Base-by-base conservation (phyloP, 2,113 vertebrate genomes). In the Pao palembangensis region DNA sequence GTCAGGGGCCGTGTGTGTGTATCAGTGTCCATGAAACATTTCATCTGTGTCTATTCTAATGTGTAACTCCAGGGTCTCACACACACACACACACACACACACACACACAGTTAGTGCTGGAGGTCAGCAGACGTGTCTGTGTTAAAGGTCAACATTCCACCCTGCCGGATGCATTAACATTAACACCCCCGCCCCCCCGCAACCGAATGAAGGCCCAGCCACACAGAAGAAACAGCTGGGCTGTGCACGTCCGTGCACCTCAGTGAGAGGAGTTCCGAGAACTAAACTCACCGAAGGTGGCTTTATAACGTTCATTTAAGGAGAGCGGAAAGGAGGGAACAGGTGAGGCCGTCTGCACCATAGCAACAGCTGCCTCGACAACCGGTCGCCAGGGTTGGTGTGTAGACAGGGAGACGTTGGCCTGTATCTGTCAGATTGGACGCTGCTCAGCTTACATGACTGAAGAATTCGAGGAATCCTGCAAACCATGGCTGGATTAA, bases 291-390 rank as follows among this genome's bases (percentile, higher is more conserved):
- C 25, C 5, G 25, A 28, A 0, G 17, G 15, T 8, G 16, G 14
- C 3, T 16, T 47, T 1, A n/a, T 43, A 17, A 44, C 14, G 46
- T 41, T 44, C 51, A 23, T 54, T 18, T 18, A 34, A 42, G 56
- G 20, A 25, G 64, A 48, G 51, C 31, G 58, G n/a, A n/a, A 21
- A 49, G 47, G 18, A 28, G 72, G 67, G 55, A 72, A 85, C 91
- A 90, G 88, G 88, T 90, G 87, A 87, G 59, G 81, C 71, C 42
- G 69, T 75, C 58, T 60, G 66, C 67, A 51, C 62, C 73, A 64
- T 48, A 49, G 66, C 74, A 80, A 79, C 88, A 89, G 86, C 88
- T 87, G 89, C 68, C 65, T 34, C 18, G 2, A 64, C 57, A 51
- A 66, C 67, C 51, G 5, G 58, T 70, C 61, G 60, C 46, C 18